Percentiles rank a stretch among this genome's conserved stretches.
phyloP scores from a whole-genome alignment of 2,888 invertebrate genomes.

The Hecatera dysodea region DNA sequence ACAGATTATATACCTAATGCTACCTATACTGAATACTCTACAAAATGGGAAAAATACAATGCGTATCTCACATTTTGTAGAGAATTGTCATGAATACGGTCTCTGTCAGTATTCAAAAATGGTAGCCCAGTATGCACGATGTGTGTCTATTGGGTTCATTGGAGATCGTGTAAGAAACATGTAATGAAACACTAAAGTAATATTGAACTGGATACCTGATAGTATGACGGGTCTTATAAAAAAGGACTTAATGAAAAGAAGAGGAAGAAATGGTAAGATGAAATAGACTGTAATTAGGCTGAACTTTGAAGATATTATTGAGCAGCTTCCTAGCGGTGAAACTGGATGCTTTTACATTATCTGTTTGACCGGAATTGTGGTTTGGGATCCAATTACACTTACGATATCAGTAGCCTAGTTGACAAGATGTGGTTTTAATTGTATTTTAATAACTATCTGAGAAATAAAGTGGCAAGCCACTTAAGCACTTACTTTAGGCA shows the following conservation, averaged over 20 bases:
- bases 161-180: background rate
- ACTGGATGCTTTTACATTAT: background rate
- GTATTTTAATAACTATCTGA: background rate
- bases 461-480: background rate
- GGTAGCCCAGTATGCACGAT: background rate
- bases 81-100: background rate
- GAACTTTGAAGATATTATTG: no score
- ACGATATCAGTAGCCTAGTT: background rate
- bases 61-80: background rate
- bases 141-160: background rate
- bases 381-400: background rate
- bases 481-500: constrained; percentile 78
- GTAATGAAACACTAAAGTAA: background rate
- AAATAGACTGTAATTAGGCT: background rate
- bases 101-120: background rate
- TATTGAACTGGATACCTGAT: background rate
- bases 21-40: no score
- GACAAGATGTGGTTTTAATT: constrained; percentile 2
- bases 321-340: no score
- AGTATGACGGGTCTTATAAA: background rate
- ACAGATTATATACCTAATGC: background rate
- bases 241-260: no score
- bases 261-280: background rate
- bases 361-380: background rate
- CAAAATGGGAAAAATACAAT: no score